Conservation (phyloP, 1,140 invertebrate genomes). For the Anagrus nilaparvatae region DNA sequence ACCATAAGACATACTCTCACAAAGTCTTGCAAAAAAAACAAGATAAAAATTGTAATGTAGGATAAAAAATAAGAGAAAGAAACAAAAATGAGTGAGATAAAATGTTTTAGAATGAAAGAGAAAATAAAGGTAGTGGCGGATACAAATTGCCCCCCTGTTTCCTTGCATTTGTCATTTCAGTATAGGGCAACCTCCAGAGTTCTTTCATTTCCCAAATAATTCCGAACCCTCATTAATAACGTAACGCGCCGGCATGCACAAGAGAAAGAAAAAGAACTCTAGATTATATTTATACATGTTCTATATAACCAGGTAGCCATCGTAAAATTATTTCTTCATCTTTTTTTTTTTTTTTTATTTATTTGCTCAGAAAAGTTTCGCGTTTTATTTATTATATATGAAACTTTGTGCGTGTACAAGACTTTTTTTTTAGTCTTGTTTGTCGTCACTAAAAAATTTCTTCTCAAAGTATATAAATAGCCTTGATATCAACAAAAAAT, state of each 20-base stretch:
- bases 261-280: not conserved
- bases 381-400: no score
- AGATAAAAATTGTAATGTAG: no score
- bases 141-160: slow-evolving; percentile 37
- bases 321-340: slow-evolving; percentile 16
- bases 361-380: no score
- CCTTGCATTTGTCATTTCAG: slow-evolving; percentile 37
- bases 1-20: no score
- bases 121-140: slow-evolving; percentile 23
- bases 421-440: no score
- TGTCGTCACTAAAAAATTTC: no score
- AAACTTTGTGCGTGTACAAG: no score
- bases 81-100: slow-evolving; percentile 7
- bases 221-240: slow-evolving; percentile 36
- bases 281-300: no score
- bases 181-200: slow-evolving; percentile 28
- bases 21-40: no score
- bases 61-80: slow-evolving; percentile 2
- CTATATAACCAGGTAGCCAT: slow-evolving; percentile 17
- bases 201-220: slow-evolving; percentile 38
- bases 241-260: slow-evolving; percentile 25
- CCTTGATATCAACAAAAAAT: no score
- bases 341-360: no score
- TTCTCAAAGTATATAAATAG: no score
- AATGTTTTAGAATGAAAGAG: slow-evolving; percentile 11